Conservation (phyloP, 2,797 vertebrate genomes). For the Scleropages formosus region DNA sequence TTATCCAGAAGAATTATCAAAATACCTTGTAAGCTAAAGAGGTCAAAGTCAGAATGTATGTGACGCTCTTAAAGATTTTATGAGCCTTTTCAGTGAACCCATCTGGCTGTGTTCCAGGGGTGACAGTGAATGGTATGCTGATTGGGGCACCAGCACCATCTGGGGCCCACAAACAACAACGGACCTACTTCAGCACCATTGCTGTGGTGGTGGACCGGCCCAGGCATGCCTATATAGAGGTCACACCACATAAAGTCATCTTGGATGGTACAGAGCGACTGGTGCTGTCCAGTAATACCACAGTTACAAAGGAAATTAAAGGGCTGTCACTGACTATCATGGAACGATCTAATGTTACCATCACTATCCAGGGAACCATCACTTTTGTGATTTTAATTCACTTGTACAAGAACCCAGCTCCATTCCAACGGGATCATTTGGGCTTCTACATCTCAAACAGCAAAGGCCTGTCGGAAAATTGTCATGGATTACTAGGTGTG, state of each 20-base stretch:
- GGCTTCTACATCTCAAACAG: constrained; percentile 91
- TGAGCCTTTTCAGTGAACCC: too few relatives aligned
- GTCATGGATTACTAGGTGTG: constrained; percentile 88
- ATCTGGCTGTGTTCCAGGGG: constrained; percentile 62
- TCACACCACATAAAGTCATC: constrained; percentile 86
- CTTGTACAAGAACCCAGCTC: constrained; percentile 86
- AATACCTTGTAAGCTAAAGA: not conserved
- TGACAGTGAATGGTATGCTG: constrained; percentile 90
- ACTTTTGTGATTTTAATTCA: constrained; percentile 88
- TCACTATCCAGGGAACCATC: constrained; percentile 75
- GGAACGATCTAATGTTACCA: constrained; percentile 77
- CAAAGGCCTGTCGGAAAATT: constrained; percentile 79
- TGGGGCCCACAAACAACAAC: constrained; percentile 85
- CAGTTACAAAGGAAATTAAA: constrained; percentile 61
- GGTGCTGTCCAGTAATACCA: constrained; percentile 83
- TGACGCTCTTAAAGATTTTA: not conserved
- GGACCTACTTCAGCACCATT: constrained; percentile 92
- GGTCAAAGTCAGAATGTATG: not conserved
- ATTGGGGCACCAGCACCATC: constrained; percentile 85
- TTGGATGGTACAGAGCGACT: constrained; percentile 82
- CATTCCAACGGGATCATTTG: constrained; percentile 85
- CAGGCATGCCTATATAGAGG: constrained; percentile 82
- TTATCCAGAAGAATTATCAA: too few relatives aligned
- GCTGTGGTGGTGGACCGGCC: constrained; percentile 82
- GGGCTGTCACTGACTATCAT: constrained; percentile 76